Percentiles rank a stretch among this genome's conserved stretches.
Conservation (phyloP, 2,888 invertebrate species). For the Slavum lentiscoides region DNA sequence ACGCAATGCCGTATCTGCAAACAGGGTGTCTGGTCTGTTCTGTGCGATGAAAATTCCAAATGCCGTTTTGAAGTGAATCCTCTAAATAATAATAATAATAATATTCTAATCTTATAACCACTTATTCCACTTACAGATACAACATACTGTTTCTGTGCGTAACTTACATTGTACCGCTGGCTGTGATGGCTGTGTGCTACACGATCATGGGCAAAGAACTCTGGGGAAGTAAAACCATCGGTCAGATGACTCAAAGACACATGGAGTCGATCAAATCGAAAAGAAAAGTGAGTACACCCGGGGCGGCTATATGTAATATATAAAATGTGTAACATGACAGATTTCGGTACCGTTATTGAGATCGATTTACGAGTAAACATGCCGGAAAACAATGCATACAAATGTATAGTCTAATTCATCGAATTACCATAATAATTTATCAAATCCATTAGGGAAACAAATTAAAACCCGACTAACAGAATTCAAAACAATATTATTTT, state of each 20-base stretch:
- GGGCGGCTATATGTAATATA: too few relatives aligned
- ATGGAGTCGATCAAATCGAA: conserved; percentile 63
- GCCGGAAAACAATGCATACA: too few relatives aligned
- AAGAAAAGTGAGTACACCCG: conserved; percentile 60
- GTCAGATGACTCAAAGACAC: conserved; percentile 63
- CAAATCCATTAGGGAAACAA: not conserved
- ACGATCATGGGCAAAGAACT: conserved; percentile 63
- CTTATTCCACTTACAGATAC: conserved; percentile 60
- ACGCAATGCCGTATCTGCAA: too few relatives aligned
- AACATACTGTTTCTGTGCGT: conserved; percentile 63
- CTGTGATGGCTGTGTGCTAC: conserved; percentile 64
- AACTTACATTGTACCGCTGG: conserved; percentile 65
- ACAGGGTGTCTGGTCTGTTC: too few relatives aligned
- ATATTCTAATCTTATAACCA: not conserved
- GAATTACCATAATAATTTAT: conserved; percentile 1
- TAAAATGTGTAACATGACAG: too few relatives aligned
- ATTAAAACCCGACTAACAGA: not conserved
- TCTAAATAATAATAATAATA: too few relatives aligned
- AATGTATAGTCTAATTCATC: not conserved
- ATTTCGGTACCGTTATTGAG: too few relatives aligned
- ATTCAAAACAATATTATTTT: conserved; percentile 3
- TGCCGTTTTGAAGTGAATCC: too few relatives aligned
- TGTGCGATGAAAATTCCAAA: too few relatives aligned
- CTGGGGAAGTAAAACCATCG: conserved; percentile 64
- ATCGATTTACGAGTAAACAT: too few relatives aligned